These are phyloP conservation scores for Odontamblyopus rebecca DNA, from an alignment of 2,797 vertebrate species.

Conservation along the genomic window DNA sequence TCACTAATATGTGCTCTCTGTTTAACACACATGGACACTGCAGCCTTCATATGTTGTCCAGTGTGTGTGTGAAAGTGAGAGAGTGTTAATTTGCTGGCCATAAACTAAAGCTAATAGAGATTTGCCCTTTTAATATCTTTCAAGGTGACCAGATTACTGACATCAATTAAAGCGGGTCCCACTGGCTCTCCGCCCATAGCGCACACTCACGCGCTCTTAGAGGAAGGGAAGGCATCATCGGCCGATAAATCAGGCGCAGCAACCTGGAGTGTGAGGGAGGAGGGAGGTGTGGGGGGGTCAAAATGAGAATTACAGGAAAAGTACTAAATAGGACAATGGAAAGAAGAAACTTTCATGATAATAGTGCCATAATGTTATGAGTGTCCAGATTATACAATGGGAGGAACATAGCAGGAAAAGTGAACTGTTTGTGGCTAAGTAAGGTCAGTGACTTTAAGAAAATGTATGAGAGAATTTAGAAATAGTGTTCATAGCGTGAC, in stretches of 20 bases:
- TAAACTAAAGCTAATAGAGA: constrained; percentile 76
- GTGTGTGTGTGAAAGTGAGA: constrained; percentile 10
- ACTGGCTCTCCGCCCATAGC: constrained; percentile 67
- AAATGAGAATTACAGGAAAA: constrained; percentile 25
- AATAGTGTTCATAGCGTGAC: not conserved
- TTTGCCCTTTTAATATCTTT: constrained; percentile 75
- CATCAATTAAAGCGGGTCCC: constrained; percentile 72
- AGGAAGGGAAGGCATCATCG: constrained; percentile 53
- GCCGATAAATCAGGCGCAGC: constrained; percentile 63
- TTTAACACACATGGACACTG: constrained; percentile 37
- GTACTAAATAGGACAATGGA: constrained; percentile 19
- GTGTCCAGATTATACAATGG: constrained; percentile 18
- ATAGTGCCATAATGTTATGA: not conserved
- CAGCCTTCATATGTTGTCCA: constrained; percentile 26
- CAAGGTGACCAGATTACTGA: constrained; percentile 79
- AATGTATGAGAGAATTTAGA: not conserved
- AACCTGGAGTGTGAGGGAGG: constrained; percentile 8
- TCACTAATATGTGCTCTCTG: constrained; percentile 47
- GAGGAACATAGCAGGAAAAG: not conserved
- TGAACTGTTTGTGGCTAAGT: not conserved
- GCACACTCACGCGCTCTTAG: constrained; percentile 57
- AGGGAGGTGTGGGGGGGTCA: not conserved
- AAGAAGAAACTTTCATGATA: constrained; percentile 11
- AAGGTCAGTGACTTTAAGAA: not conserved
- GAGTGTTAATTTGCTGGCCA: constrained; percentile 57